A percentile compares a stretch with the other conserved stretches of the same genome.
These are phyloP conservation scores for Zaprionus taronus DNA, from an alignment of 1,140 invertebrate species.

Conservation along the genomic window DNA sequence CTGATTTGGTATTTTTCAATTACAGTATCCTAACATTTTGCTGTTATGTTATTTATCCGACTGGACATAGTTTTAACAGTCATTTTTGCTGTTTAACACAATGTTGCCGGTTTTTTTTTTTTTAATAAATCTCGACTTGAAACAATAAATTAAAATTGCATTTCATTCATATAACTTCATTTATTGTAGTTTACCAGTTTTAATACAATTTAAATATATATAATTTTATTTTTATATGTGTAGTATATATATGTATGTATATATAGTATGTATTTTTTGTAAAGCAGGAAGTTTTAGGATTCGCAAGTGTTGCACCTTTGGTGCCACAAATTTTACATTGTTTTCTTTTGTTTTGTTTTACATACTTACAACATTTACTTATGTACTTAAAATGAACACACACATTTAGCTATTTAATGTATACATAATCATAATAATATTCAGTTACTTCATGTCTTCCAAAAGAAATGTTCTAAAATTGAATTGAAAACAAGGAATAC, in stretches of 20 bases:
- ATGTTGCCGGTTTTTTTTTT: no score
- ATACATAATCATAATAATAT: constrained; percentile 72
- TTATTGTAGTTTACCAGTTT: constrained; percentile 74
- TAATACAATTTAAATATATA: constrained; percentile 69
- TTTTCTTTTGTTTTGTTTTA: constrained; percentile 58
- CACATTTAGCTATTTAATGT: constrained; percentile 81
- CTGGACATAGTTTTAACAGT: background rate
- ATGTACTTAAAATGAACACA: constrained; percentile 80
- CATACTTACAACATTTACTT: constrained; percentile 72
- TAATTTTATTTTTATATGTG: constrained; percentile 37
- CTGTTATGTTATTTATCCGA: background rate
- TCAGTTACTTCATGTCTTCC: constrained; percentile 78
- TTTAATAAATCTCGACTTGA: no score
- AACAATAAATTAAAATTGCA: no score
- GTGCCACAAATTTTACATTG: constrained; percentile 65
- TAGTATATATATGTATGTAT: constrained; percentile 53
- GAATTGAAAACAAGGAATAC: constrained; percentile 62
- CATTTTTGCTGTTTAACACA: background rate
- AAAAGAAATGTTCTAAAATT: constrained; percentile 56
- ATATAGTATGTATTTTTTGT: constrained; percentile 56
- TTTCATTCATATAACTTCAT: constrained; percentile 72
- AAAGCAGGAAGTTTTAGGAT: constrained; percentile 83
- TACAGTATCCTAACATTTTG: background rate
- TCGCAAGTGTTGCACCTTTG: constrained; percentile 75
- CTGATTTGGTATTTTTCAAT: background rate